Evolutionary conservation across 2,113 vertebrate genomes (phyloP).

Genomic region (Halichoerus grypus): DNA sequence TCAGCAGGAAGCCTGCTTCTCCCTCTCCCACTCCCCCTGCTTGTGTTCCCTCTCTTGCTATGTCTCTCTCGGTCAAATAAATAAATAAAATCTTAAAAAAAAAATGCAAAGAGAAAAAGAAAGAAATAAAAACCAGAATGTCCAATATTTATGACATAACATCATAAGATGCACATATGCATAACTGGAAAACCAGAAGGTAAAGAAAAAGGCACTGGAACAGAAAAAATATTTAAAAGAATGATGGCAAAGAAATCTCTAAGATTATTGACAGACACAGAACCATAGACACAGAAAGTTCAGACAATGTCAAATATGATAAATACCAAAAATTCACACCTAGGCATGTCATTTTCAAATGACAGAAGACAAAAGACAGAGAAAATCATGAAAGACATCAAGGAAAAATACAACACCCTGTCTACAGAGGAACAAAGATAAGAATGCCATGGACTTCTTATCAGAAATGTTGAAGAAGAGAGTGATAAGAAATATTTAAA

Average conservation of each 20-base stretch:
- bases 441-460: background rate
- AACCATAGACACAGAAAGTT: background rate
- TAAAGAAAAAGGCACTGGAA: background rate
- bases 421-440: background rate
- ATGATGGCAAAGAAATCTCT: background rate
- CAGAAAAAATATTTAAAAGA: background rate
- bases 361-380: background rate
- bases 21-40: no score
- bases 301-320: background rate
- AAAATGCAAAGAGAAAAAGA: background rate
- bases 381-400: background rate
- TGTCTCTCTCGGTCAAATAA: no score
- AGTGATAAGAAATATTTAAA: background rate
- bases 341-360: background rate
- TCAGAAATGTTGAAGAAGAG: background rate
- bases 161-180: background rate
- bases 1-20: no score
- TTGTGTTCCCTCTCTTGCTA: no score
- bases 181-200: background rate
- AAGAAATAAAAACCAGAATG: background rate
- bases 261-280: background rate
- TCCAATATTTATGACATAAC: background rate
- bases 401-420: background rate
- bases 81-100: no score
- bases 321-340: background rate